Evolutionary conservation across 1,140 invertebrate genomes (phyloP).

Genomic region (Goniozus legneri): DNA sequence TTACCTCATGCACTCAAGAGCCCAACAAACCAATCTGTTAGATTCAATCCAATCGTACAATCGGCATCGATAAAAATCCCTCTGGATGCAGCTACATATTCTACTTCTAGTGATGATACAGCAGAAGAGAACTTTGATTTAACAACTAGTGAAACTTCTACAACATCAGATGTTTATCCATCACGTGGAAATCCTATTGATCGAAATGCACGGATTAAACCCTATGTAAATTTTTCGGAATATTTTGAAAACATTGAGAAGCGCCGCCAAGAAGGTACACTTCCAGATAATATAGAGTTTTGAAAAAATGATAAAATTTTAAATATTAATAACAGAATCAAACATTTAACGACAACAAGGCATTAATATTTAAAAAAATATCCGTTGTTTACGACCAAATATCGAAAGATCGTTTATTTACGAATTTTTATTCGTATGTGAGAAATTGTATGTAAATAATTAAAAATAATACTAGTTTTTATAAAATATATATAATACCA

Average conservation of each 20-base stretch:
- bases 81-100: slow-evolving; percentile 26
- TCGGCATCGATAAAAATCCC: slow-evolving; percentile 37
- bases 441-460: no score
- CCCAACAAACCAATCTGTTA: slow-evolving; percentile 53
- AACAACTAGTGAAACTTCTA: slow-evolving; percentile 41
- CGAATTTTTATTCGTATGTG: no score
- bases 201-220: slow-evolving; percentile 64
- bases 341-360: no score
- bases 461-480: no score
- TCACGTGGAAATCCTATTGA: slow-evolving; percentile 39
- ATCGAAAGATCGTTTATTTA: no score
- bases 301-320: no score
- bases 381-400: no score
- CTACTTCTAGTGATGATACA: slow-evolving; percentile 28
- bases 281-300: slow-evolving; percentile 58
- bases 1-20: slow-evolving; percentile 63
- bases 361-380: no score
- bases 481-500: no score
- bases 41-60: slow-evolving; percentile 61
- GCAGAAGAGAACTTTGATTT: slow-evolving; percentile 41
- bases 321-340: no score
- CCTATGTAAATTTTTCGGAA: slow-evolving; percentile 83
- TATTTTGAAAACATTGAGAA: slow-evolving; percentile 74
- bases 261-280: slow-evolving; percentile 57
- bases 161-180: slow-evolving; percentile 52